Conservation (phyloP, 37 sponge, comb jelly and placozoan species). For the Ianthella basta region DNA sequence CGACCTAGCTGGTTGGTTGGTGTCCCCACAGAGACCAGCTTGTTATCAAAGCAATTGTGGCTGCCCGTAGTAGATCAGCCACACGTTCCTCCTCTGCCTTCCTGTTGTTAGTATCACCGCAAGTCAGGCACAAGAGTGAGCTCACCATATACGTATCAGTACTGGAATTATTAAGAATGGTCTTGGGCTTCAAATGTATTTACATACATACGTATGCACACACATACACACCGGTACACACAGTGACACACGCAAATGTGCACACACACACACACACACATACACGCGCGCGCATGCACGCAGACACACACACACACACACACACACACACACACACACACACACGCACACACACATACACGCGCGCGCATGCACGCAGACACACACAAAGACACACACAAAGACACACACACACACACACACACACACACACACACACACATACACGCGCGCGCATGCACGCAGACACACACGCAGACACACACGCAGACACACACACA, state of each 20-base stretch:
- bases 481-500: slow-evolving; percentile 48
- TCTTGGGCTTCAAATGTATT: too few relatives aligned
- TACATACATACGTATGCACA: not conserved
- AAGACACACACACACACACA: slow-evolving; percentile 29
- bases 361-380: slow-evolving; percentile 8
- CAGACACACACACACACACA: slow-evolving; percentile 24
- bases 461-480: slow-evolving; percentile 38
- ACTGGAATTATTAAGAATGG: too few relatives aligned
- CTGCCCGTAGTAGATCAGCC: too few relatives aligned
- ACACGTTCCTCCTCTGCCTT: too few relatives aligned
- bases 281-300: not conserved
- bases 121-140: too few relatives aligned
- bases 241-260: slow-evolving; percentile 21
- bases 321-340: slow-evolving; percentile 25
- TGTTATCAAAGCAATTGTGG: too few relatives aligned
- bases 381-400: slow-evolving; percentile 14
- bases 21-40: too few relatives aligned
- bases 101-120: too few relatives aligned
- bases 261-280: slow-evolving; percentile 20
- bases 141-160: too few relatives aligned
- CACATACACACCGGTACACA: slow-evolving; percentile 13
- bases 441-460: slow-evolving; percentile 24
- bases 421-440: slow-evolving; percentile 48
- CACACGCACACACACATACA: slow-evolving; percentile 27
- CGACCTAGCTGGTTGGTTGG: too few relatives aligned